These are phyloP conservation scores for Anthonomus grandis DNA, from an alignment of 1,140 invertebrate species.

Conservation along the genomic window DNA sequence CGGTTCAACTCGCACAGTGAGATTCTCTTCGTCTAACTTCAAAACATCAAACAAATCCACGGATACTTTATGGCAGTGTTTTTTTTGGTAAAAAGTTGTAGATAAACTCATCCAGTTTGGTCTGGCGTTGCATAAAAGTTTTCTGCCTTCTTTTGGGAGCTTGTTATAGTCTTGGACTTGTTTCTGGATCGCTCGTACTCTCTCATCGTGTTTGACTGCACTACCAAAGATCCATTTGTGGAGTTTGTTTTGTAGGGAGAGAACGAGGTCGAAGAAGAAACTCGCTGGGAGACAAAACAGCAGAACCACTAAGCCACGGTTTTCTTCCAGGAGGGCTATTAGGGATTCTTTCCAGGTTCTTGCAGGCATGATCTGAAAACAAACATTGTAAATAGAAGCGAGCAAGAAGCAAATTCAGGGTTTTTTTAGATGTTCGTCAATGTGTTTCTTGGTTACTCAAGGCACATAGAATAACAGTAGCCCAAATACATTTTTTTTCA, in stretches of 20 bases:
- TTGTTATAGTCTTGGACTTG: constrained; percentile 60
- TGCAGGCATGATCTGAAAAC: too few relatives aligned
- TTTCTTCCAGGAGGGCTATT: constrained; percentile 58
- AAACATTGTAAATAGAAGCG: too few relatives aligned
- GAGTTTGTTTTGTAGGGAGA: constrained; percentile 51
- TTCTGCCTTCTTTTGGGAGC: constrained; percentile 50
- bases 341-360: constrained; percentile 30
- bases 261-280: constrained; percentile 58
- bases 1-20: constrained; percentile 51
- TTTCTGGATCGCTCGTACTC: constrained; percentile 58
- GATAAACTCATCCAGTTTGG: constrained; percentile 68
- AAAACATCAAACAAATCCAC: constrained; percentile 59
- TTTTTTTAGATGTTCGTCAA: too few relatives aligned
- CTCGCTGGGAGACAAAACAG: constrained; percentile 65
- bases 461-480: too few relatives aligned
- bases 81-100: constrained; percentile 64
- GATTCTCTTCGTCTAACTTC: constrained; percentile 49
- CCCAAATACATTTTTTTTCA: too few relatives aligned
- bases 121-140: constrained; percentile 61
- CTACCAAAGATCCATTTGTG: constrained; percentile 50
- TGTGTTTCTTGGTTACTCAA: too few relatives aligned
- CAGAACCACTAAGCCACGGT: constrained; percentile 62
- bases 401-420: too few relatives aligned
- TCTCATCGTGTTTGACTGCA: constrained; percentile 52
- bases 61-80: constrained; percentile 59